phyloP scores from a whole-genome alignment of 2,797 vertebrate species.

The Dallia pectoralis region DNA sequence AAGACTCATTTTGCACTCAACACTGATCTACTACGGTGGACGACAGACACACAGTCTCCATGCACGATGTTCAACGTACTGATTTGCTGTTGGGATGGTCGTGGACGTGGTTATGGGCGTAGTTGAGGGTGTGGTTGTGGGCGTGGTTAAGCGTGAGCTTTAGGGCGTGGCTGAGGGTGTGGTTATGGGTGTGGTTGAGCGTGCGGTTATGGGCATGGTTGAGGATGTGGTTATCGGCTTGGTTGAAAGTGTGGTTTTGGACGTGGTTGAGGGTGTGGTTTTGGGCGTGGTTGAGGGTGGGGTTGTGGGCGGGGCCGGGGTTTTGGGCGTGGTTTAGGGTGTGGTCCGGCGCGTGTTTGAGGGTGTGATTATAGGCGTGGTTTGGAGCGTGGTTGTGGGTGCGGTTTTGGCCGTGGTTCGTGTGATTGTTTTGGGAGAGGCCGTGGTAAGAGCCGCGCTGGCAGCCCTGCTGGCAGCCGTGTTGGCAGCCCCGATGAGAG shows the following conservation, averaged over 20 bases:
- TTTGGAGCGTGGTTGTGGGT: not conserved
- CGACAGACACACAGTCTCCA: not conserved
- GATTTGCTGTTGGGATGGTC: not conserved
- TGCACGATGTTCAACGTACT: not conserved
- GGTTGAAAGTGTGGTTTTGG: conserved; percentile 1
- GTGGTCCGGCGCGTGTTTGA: not conserved
- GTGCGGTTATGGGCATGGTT: conserved; percentile 2
- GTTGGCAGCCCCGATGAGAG: not conserved
- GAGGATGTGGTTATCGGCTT: too few species aligned
- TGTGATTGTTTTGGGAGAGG: not conserved
- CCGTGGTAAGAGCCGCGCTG: conserved; percentile 9
- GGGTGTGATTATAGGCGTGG: not conserved
- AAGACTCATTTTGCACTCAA: not conserved
- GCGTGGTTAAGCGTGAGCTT: not conserved
- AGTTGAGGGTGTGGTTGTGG: not conserved
- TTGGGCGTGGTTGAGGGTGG: not conserved
- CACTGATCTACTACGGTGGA: not conserved
- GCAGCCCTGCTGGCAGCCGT: conserved; percentile 5
- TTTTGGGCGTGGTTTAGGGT: too few species aligned
- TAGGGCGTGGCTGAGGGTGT: not conserved
- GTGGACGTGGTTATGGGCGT: not conserved
- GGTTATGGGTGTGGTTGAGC: not conserved
- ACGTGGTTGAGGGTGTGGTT: not conserved
- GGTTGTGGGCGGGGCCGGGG: not conserved
- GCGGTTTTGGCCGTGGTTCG: not conserved